phyloP scores from a whole-genome alignment of 2,888 invertebrate genomes.

The Ametastegia equiseti region DNA sequence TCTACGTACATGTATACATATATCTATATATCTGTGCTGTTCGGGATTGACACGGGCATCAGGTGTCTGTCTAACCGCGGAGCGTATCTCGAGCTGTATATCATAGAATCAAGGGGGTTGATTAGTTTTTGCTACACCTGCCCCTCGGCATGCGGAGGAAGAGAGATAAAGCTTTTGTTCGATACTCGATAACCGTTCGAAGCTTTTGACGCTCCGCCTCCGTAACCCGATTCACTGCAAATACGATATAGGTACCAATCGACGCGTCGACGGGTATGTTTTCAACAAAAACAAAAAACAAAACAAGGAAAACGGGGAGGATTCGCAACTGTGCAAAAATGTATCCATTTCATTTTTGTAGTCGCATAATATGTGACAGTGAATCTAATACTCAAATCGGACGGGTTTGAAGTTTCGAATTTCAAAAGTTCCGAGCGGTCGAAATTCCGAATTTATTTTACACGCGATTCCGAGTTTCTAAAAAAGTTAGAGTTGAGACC shows the following conservation, averaged over 20 bases:
- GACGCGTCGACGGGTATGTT: neutral
- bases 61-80: neutral
- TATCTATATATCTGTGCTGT: neutral
- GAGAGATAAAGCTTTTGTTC: neutral
- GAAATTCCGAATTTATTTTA: no score
- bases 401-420: no score
- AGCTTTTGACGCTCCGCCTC: neutral
- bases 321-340: no score
- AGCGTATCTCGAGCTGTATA: conserved; percentile 13
- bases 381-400: no score
- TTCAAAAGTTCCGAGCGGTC: no score
- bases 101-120: conserved; percentile 30
- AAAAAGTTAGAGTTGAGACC: no score
- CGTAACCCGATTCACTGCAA: neutral
- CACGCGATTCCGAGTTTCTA: no score
- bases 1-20: no score
- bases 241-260: neutral
- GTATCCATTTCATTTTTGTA: no score
- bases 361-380: no score
- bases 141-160: neutral
- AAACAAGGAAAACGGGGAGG: no score
- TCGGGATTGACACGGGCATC: neutral
- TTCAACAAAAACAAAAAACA: neutral
- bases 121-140: conserved; percentile 6
- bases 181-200: conserved; percentile 25